These are phyloP conservation scores for Nematolebias whitei DNA, from an alignment of 2,113 vertebrate genomes.

Conservation along the genomic window DNA sequence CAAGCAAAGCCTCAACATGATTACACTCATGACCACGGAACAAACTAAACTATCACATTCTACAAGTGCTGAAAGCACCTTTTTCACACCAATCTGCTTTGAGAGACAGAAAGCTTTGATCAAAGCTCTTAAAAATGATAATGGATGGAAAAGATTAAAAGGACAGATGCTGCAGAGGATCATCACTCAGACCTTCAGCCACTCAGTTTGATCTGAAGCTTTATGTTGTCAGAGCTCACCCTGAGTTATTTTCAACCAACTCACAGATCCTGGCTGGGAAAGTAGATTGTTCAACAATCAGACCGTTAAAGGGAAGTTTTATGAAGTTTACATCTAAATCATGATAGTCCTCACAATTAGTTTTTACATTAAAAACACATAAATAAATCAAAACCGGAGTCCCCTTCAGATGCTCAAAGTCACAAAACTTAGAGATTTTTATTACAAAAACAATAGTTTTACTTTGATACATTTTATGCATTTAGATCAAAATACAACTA, in stretches of 20 bases:
- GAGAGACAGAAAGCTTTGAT: neutral
- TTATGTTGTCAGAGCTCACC: neutral
- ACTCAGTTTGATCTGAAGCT: neutral
- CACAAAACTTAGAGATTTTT: no score
- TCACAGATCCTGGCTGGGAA: neutral
- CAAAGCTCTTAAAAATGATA: accelerated
- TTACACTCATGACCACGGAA: slow-evolving; percentile 8
- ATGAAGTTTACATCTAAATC: no score
- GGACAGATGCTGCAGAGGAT: neutral
- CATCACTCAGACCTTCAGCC: neutral
- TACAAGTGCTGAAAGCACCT: neutral
- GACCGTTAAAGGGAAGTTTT: no score
- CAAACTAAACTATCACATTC: slow-evolving; percentile 5
- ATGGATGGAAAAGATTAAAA: neutral
- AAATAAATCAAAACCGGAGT: no score
- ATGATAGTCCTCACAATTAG: no score
- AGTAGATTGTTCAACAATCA: no score
- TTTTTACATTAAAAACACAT: no score
- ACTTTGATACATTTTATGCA: no score
- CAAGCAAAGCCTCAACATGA: slow-evolving; percentile 28
- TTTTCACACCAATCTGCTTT: neutral
- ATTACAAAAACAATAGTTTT: no score
- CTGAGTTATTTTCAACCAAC: neutral
- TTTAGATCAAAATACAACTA: no score
- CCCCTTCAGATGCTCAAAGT: no score